Evolutionary conservation across 2,797 vertebrate genomes (phyloP).

Genomic region (Bucorvus abyssinicus): DNA sequence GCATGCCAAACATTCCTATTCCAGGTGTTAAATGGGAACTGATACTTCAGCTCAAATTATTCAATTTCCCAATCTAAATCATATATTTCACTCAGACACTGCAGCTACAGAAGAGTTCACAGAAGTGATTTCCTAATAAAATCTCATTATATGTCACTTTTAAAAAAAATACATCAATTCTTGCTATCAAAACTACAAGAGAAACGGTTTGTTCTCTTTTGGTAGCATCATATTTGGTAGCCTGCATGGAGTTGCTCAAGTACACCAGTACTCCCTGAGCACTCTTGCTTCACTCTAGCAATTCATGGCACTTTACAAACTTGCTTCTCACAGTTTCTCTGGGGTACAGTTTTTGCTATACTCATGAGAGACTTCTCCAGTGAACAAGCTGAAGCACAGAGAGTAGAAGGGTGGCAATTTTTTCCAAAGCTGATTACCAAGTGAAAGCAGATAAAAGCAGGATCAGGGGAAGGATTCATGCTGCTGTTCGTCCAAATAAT

Average conservation of each 20-base stretch:
- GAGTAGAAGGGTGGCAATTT: background rate
- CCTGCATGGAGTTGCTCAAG: background rate
- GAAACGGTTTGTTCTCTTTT: background rate
- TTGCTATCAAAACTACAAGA: background rate
- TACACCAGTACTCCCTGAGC: background rate
- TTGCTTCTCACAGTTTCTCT: background rate
- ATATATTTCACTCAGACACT: background rate
- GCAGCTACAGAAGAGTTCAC: background rate
- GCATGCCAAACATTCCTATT: background rate
- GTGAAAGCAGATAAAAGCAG: background rate
- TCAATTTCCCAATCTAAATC: background rate
- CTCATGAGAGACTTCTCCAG: background rate
- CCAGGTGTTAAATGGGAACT: background rate
- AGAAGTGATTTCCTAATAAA: background rate
- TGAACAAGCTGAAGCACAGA: background rate
- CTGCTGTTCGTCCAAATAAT: background rate
- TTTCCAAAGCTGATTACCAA: background rate
- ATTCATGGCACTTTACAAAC: background rate
- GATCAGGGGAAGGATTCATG: background rate
- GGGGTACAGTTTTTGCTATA: background rate
- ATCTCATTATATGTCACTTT: no score
- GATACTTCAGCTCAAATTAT: background rate
- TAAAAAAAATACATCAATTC: background rate
- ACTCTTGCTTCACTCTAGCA: background rate
- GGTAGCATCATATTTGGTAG: background rate